Base-by-base conservation (phyloP, 1,140 invertebrate species). In the Diuraphis noxia region DNA sequence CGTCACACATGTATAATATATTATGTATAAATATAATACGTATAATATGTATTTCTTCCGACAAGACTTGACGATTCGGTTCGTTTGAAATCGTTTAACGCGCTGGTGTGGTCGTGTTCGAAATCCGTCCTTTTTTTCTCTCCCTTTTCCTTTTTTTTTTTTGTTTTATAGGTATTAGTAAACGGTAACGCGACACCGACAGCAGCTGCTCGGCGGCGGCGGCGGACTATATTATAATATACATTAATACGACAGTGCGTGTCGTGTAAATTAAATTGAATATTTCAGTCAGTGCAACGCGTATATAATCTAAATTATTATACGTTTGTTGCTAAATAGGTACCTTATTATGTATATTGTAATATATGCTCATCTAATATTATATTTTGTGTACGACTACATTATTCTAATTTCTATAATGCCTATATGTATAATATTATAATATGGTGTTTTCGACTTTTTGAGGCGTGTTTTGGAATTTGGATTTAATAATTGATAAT, bases 71-170 rank as follows among this genome's bases (percentile, higher is more conserved):
- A 38, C 89, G 63, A 81, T 91, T 91, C 89, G 89, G 89, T 91
- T 91, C 89, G 72, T 91, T 91, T 91, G 89, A 91, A 91, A 91
- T 91, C 89, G 89, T 91, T 91, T 91, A 91, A 49, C 89, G 34
- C 43, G 23, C 43, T 82, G 77, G 41, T 40, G 89, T 81, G 89
- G 89, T 63, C 43, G 52, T 30, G 43, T 79, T 46, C 43, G n/a
- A 9, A 46, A n/a, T 43, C 9, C 7, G 40, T 89, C 38, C 86
- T 63, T 56, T 43, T 63, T 63, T 23, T 81, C 79, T 72, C 25
- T 9, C 10, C 49, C 81, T 77, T 41, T 63, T 41, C n/a, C 13
- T 5, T 38, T 41, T 23, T 36, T 46, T 88, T 36, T 43, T 77
- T 25, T 89, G 77, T 91, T 91, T 91, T 91, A 91, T 91, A 23